Evolutionary conservation across 2,797 vertebrate genomes (phyloP).

Genomic region (Phalanger gymnotis): DNA sequence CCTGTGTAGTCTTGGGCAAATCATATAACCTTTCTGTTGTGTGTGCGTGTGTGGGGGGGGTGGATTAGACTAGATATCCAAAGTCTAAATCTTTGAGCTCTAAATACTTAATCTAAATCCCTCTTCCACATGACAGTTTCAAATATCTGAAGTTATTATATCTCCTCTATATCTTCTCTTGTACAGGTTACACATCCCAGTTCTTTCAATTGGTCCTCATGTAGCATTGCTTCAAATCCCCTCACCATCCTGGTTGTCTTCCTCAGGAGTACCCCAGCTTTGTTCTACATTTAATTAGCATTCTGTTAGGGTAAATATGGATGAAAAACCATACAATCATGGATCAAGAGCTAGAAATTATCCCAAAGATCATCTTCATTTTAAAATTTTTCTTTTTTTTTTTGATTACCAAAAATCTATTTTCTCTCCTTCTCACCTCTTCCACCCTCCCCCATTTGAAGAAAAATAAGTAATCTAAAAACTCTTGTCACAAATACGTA

Average conservation of each 20-base stretch:
- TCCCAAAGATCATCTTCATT: not conserved
- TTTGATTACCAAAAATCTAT: not conserved
- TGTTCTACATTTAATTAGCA: not conserved
- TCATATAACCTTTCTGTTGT: not conserved
- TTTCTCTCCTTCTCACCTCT: not conserved
- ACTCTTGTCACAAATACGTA: not conserved
- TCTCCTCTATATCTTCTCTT: not conserved
- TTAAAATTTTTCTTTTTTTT: not conserved
- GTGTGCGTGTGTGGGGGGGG: no score
- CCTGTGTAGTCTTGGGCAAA: not conserved
- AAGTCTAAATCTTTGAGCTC: not conserved
- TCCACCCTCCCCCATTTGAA: not conserved
- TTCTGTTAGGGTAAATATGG: not conserved
- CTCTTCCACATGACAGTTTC: not conserved
- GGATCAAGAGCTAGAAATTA: not conserved
- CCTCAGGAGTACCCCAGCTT: not conserved
- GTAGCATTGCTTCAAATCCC: not conserved
- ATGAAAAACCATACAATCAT: not conserved
- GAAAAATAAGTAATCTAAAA: not conserved
- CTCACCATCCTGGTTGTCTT: not conserved
- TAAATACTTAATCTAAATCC: not conserved
- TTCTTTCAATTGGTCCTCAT: not conserved
- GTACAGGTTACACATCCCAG: not conserved
- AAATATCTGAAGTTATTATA: not conserved
- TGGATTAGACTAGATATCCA: not conserved